These are phyloP conservation scores for Stichopus chloronotus DNA, from an alignment of 35 echinoderm and acorn worm species.

Conservation along the genomic window DNA sequence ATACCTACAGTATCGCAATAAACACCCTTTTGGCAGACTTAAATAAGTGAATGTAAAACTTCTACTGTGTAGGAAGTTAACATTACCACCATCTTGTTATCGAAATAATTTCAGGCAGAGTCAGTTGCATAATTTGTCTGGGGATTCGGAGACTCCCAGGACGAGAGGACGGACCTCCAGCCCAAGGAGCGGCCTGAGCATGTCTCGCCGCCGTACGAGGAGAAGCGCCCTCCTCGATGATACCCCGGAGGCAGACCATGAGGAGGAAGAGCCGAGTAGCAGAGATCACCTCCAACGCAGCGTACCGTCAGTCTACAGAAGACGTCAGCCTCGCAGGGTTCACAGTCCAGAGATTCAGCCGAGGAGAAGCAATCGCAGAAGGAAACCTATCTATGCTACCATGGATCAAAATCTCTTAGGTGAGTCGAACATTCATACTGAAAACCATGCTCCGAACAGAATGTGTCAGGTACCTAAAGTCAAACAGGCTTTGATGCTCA, in stretches of 20 bases:
- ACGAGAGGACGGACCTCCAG: background rate
- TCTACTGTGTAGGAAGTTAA: too few relatives aligned
- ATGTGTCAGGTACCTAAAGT: too few relatives aligned
- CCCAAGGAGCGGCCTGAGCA: background rate
- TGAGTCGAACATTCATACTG: background rate
- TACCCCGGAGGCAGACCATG: background rate
- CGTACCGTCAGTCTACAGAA: background rate
- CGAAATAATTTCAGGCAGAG: background rate
- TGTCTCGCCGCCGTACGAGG: background rate
- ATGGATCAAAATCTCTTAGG: constrained; percentile 80
- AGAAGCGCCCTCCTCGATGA: background rate
- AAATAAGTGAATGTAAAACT: too few relatives aligned
- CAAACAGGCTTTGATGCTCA: too few relatives aligned
- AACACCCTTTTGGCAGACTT: too few relatives aligned
- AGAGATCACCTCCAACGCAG: constrained; percentile 21
- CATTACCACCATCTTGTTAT: too few relatives aligned
- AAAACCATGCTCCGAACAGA: too few relatives aligned
- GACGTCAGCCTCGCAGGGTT: constrained; percentile 18
- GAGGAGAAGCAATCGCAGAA: constrained; percentile 59
- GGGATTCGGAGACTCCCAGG: background rate
- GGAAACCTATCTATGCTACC: constrained; percentile 73
- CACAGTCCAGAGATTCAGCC: constrained; percentile 38
- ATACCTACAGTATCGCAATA: too few relatives aligned
- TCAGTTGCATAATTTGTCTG: background rate
- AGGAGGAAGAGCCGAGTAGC: background rate